Evolutionary conservation across 1,140 invertebrate species (phyloP).

Genomic region (Zaprionus nigranus): DNA sequence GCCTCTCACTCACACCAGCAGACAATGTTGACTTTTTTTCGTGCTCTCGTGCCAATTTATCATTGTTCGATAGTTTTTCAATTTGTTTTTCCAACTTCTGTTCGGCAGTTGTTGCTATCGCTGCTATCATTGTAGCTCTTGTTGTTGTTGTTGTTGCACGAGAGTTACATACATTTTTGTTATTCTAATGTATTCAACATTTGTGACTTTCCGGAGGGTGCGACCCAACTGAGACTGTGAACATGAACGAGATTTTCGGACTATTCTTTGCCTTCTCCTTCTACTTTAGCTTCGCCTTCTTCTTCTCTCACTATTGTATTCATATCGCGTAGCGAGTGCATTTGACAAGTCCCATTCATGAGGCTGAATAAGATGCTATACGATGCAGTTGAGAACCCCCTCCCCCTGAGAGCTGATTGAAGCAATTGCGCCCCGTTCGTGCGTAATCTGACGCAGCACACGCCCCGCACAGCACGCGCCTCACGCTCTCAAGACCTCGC

Average conservation of each 20-base stretch:
- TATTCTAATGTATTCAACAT: slow-evolving; percentile 72
- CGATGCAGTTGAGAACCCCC: slow-evolving; percentile 17
- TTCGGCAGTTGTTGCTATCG: slow-evolving; percentile 32
- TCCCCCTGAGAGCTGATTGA: slow-evolving; percentile 22
- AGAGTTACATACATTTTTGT: slow-evolving; percentile 61
- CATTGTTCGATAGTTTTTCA: slow-evolving; percentile 83
- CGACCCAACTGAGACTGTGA: slow-evolving; percentile 15
- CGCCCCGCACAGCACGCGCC: slow-evolving; percentile 10
- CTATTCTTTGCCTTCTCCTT: slow-evolving; percentile 4
- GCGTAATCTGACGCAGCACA: slow-evolving; percentile 12
- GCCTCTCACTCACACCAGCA: slow-evolving; percentile 9
- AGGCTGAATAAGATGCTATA: slow-evolving; percentile 7
- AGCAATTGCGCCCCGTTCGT: slow-evolving; percentile 26
- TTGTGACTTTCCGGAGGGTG: slow-evolving; percentile 40
- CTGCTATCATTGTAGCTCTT: slow-evolving; percentile 42
- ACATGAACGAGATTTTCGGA: slow-evolving; percentile 12
- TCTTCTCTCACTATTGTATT: slow-evolving; percentile 28
- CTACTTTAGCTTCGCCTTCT: background rate
- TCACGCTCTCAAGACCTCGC: background rate
- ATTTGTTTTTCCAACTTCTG: slow-evolving; percentile 69
- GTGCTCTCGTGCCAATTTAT: slow-evolving; percentile 80
- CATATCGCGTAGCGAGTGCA: slow-evolving; percentile 37
- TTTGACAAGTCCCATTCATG: slow-evolving; percentile 39
- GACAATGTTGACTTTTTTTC: slow-evolving; percentile 40
- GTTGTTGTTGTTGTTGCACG: slow-evolving; percentile 31